phyloP scores from a whole-genome alignment of 2,888 invertebrate species.

The Lasioglossum figueresi region DNA sequence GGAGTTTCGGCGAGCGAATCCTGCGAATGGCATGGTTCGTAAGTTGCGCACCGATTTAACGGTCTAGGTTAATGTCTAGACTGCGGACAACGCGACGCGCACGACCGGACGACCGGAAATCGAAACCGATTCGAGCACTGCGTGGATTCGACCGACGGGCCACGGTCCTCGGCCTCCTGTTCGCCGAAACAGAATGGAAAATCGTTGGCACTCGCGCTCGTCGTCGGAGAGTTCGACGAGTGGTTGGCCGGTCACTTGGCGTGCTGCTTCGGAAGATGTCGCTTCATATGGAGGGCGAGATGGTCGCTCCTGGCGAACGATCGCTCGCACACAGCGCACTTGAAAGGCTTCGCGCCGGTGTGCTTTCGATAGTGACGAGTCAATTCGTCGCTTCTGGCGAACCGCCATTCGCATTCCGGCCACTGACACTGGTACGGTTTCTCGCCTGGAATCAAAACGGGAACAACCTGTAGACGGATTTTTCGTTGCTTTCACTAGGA shows the following conservation, averaged over 20 bases:
- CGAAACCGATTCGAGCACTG: not conserved
- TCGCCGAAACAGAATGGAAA: not conserved
- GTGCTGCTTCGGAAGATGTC: slow-evolving; percentile 94
- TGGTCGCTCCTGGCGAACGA: slow-evolving; percentile 98
- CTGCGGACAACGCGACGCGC: not conserved
- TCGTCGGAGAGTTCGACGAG: slow-evolving; percentile 21
- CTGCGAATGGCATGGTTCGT: not conserved
- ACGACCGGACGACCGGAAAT: not conserved
- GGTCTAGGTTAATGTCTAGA: not conserved
- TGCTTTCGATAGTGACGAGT: slow-evolving; percentile 98
- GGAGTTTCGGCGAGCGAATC: not conserved
- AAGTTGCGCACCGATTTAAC: not conserved
- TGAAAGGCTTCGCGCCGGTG: slow-evolving; percentile 98
- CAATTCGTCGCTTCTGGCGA: slow-evolving; percentile 97
- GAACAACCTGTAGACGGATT: slow-evolving; percentile 16
- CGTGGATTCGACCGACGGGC: not conserved
- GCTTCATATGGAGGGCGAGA: slow-evolving; percentile 97
- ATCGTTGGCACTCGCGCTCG: slow-evolving; percentile 6
- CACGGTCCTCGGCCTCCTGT: not conserved
- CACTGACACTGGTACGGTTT: slow-evolving; percentile 99
- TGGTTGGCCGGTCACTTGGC: slow-evolving; percentile 86
- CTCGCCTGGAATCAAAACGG: slow-evolving; percentile 89
- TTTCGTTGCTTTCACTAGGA: slow-evolving; percentile 20
- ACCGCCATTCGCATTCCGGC: slow-evolving; percentile 99
- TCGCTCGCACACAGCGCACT: slow-evolving; percentile 97